Evolutionary conservation across 2,888 invertebrate genomes (phyloP).

Genomic region (Priocnemis perturbator): DNA sequence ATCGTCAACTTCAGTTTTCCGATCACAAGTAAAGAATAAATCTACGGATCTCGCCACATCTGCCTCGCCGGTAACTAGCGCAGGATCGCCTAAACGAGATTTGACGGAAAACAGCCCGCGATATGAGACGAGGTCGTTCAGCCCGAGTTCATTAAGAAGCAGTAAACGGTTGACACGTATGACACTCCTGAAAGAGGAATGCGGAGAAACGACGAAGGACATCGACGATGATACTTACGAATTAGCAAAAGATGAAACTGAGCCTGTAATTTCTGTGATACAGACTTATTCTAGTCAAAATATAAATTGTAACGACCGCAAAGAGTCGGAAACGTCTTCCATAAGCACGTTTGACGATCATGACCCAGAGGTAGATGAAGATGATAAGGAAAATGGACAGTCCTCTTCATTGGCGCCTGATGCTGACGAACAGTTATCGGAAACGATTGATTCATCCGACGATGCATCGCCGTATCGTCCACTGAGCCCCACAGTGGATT

Average conservation of each 20-base stretch:
- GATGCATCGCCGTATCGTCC: background rate
- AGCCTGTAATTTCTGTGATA: conserved; percentile 37
- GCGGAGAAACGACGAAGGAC: conserved; percentile 9
- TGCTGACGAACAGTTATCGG: background rate
- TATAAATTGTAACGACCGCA: conserved; percentile 9
- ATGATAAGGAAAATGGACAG: background rate
- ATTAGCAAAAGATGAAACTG: conserved; percentile 13
- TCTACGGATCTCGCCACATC: too few relatives aligned
- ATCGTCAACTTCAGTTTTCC: conserved; percentile 6
- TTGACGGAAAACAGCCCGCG: background rate
- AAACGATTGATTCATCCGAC: background rate
- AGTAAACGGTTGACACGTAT: background rate
- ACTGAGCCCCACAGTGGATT: background rate
- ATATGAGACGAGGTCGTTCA: background rate
- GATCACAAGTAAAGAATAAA: conserved; percentile 12
- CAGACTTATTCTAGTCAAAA: conserved; percentile 47
- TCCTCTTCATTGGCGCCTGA: background rate
- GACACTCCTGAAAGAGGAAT: conserved; percentile 6
- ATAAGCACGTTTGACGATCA: conserved; percentile 3
- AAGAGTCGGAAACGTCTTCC: background rate
- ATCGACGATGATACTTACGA: conserved; percentile 17
- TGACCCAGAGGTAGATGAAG: background rate
- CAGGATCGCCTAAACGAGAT: background rate
- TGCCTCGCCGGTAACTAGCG: too few relatives aligned
- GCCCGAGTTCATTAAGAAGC: background rate